phyloP scores from a whole-genome alignment of 1,140 invertebrate species.

The Drosophila bocki region DNA sequence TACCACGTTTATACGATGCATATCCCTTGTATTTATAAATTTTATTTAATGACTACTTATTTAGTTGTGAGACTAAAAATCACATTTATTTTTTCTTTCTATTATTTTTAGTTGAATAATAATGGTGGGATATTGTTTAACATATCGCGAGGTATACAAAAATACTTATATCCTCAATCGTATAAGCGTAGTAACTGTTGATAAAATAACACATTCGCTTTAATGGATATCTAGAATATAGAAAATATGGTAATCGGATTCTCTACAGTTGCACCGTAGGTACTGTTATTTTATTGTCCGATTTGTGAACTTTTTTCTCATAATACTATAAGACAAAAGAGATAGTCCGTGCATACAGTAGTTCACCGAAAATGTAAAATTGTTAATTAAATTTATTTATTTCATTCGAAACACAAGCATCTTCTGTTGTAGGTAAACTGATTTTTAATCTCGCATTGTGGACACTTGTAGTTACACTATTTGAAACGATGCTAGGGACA shows the following conservation, averaged over 20 bases:
- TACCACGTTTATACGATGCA: slow-evolving; percentile 52
- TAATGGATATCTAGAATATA: slow-evolving; percentile 22
- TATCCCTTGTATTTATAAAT: slow-evolving; percentile 19
- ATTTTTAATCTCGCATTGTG: slow-evolving; percentile 2
- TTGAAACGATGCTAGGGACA: slow-evolving; percentile 11
- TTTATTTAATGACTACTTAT: slow-evolving; percentile 4
- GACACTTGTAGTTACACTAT: slow-evolving; percentile 8
- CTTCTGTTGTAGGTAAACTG: background rate
- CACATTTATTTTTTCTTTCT: background rate
- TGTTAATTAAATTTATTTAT: background rate
- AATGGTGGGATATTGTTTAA: slow-evolving; percentile 23
- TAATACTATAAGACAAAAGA: background rate
- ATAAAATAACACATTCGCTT: slow-evolving; percentile 20
- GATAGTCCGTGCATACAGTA: slow-evolving; percentile 3
- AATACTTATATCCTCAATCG: slow-evolving; percentile 24
- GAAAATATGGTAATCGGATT: slow-evolving; percentile 24
- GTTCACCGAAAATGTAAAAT: background rate
- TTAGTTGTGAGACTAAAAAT: slow-evolving; percentile 6
- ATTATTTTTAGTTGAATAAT: background rate
- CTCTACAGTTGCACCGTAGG: slow-evolving; percentile 22
- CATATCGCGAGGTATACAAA: slow-evolving; percentile 29
- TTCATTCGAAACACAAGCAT: background rate
- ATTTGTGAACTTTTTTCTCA: slow-evolving; percentile 3
- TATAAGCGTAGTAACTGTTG: slow-evolving; percentile 44
- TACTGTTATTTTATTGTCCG: slow-evolving; percentile 12